Percentiles rank a stretch among this genome's conserved stretches.
Conservation (phyloP, 2,888 invertebrate genomes). For the Apotomis turbidana region DNA sequence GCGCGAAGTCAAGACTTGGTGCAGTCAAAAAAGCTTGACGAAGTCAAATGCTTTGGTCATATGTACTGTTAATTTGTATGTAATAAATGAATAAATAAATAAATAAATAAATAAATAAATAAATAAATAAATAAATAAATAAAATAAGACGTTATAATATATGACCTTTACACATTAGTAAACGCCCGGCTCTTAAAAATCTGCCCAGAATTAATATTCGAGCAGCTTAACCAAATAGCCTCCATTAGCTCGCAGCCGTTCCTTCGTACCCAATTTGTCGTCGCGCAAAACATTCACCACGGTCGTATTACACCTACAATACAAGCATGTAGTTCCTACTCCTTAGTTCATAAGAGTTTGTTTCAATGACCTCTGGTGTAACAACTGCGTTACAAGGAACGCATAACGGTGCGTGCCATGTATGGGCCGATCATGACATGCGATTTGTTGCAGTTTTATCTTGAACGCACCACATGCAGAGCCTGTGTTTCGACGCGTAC, state of each 20-base stretch:
- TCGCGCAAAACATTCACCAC: constrained; percentile 25
- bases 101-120: no score
- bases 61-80: no score
- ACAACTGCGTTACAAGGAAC: constrained; percentile 45
- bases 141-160: background rate
- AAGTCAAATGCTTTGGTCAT: no score
- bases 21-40: no score
- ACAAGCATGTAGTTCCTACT: constrained; percentile 1
- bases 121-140: no score
- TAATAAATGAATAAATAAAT: no score
- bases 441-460: constrained; percentile 77
- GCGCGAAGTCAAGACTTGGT: background rate
- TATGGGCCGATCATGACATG: constrained; percentile 70
- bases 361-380: constrained; percentile 40
- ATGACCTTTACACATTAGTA: constrained; percentile 23
- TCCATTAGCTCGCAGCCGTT: constrained; percentile 48
- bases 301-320: background rate
- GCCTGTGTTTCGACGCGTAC: constrained; percentile 44
- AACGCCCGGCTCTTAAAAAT: constrained; percentile 34
- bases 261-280: constrained; percentile 63
- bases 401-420: constrained; percentile 71
- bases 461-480: constrained; percentile 43
- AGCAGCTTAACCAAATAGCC: constrained; percentile 45
- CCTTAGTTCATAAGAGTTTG: constrained; percentile 44
- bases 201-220: constrained; percentile 35